Evolutionary conservation across 2,888 invertebrate genomes (phyloP), one percentile per base, ranked within the genome.

Genomic region (Prosopocoilus inquinatus): DNA sequence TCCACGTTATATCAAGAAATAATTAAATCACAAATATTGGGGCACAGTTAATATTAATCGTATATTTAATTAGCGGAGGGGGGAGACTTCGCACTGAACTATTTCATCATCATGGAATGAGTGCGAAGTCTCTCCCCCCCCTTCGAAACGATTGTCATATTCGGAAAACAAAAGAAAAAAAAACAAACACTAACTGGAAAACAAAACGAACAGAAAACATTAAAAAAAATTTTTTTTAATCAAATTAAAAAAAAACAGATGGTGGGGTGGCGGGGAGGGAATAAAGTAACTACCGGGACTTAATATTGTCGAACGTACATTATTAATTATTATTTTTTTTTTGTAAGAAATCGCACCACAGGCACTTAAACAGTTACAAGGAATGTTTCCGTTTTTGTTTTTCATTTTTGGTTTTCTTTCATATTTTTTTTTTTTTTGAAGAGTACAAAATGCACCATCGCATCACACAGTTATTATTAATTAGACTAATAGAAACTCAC

Each of bases 1-100:
- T 33, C 45, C 12, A 32, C 28, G 20, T 20, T 44, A 11, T 20
- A 62, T 69, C 68, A 72, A 69, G 67, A 69, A 67, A 66, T 66
- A 62, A 64, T 65, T 62, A 62, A 50, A 59, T 59, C 53, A 43
- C 16, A 34, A 12, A 36, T 36, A 33, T 55, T 36, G 64, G 64
- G 20, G 16, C 20, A 36, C 16, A 9, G 13, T 15, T 41, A 41
- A 41, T 15, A 41, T 41, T 41, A 41, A 41, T 9, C 9, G 41
- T 9, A 9, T 11, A 13, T 11, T n/a, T 16, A 41, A 41, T 41
- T 11, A 41, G 3, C 1, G 5, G 1, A 28, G 3, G 20, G 20
- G 20, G 5, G 20, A 28, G 20, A 7, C 5, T 28, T 28, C 20
- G 20, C 20, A 28, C 20, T 5, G 7, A 28, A 28, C 3, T 28